Conservation (phyloP, 2,113 vertebrate genomes). For the Gracilinanus agilis region DNA sequence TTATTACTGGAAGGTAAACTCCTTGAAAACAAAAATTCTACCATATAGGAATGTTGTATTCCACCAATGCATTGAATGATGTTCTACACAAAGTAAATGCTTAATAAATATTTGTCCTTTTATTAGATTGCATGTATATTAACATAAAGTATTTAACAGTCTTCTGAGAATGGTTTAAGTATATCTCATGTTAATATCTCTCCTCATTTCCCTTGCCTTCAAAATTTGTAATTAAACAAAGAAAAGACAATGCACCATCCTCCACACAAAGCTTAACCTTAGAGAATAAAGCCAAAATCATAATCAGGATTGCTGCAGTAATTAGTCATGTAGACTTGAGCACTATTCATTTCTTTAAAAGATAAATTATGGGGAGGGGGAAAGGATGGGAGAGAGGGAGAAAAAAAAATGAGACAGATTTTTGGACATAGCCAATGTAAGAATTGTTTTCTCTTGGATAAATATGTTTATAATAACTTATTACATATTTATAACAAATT, state of each 20-base stretch:
- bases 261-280: conserved; percentile 1
- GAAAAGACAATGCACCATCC: conserved; percentile 23
- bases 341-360: conserved; percentile 37
- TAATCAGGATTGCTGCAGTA: background rate
- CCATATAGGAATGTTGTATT: background rate
- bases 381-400: no score
- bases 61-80: background rate
- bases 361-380: no score
- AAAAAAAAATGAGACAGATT: no score
- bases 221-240: conserved; percentile 71
- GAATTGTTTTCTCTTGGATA: no score
- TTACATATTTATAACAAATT: no score
- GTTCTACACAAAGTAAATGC: background rate
- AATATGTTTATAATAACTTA: no score
- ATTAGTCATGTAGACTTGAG: background rate
- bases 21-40: background rate
- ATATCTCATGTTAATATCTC: conserved; percentile 47
- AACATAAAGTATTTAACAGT: background rate
- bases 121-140: background rate
- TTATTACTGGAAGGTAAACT: background rate
- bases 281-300: conserved; percentile 38
- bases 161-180: background rate
- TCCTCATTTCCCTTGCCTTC: conserved; percentile 51
- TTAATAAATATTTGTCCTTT: conserved; percentile 13
- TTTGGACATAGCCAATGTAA: no score